Conservation (phyloP, 2,797 vertebrate species). For the Borostomias antarcticus region DNA sequence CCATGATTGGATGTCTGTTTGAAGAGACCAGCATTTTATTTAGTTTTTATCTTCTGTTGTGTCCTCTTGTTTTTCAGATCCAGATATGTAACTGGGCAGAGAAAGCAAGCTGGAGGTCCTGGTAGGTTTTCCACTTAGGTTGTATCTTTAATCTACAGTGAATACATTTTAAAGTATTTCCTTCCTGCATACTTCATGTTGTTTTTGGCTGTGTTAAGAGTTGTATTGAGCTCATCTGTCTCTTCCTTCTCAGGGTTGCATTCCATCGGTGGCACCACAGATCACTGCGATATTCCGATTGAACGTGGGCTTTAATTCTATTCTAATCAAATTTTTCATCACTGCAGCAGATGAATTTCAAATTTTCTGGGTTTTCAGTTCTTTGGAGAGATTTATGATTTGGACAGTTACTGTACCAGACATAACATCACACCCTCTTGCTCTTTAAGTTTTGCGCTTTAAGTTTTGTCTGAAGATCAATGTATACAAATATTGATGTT, state of each 20-base stretch:
- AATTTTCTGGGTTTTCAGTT: not conserved
- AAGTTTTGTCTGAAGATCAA: not conserved
- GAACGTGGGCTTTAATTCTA: not conserved
- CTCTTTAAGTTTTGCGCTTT: not conserved
- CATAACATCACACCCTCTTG: not conserved
- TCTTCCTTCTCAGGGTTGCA: not conserved
- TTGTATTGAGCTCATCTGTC: not conserved
- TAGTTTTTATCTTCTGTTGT: too few species aligned
- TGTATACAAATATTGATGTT: too few species aligned
- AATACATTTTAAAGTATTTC: too few species aligned
- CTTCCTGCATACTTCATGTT: too few species aligned
- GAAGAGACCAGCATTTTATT: too few species aligned
- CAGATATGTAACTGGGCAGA: conserved; percentile 59
- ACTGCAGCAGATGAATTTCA: not conserved
- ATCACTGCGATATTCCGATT: not conserved
- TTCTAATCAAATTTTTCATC: not conserved
- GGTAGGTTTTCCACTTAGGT: not conserved
- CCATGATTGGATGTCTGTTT: too few species aligned
- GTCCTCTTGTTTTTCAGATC: conserved; percentile 43
- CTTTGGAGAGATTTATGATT: too few species aligned
- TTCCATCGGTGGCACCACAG: not conserved
- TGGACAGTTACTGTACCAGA: not conserved
- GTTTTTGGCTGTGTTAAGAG: too few species aligned
- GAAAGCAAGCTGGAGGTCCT: not conserved
- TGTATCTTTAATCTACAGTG: too few species aligned